A percentile compares a stretch with the other conserved stretches of the same genome.
Evolutionary conservation across 2,888 invertebrate genomes (phyloP).

Genomic region (Oscheius myriophilus): DNA sequence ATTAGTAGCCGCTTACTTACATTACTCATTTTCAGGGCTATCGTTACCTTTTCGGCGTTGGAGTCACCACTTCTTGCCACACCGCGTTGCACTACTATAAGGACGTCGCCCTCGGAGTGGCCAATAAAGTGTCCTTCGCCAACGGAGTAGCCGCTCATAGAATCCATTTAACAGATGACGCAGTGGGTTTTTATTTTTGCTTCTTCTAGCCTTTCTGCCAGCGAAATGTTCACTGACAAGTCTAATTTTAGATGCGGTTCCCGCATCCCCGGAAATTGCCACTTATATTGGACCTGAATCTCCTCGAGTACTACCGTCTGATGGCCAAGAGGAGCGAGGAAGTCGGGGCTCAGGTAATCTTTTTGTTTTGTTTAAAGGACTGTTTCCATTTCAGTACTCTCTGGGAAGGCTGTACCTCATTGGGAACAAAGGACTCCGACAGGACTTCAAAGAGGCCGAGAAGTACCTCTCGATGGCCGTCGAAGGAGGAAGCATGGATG

Average conservation of each 20-base stretch:
- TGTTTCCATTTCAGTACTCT: slow-evolving; percentile 79
- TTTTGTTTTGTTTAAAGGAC: not conserved
- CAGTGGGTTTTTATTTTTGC: slow-evolving; percentile 65
- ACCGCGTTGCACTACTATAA: slow-evolving; percentile 89
- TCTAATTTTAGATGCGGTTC: too few species aligned
- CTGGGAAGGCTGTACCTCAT: slow-evolving; percentile 96
- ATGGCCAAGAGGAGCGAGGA: slow-evolving; percentile 96
- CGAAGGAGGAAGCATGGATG: slow-evolving; percentile 92
- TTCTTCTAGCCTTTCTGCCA: too few species aligned
- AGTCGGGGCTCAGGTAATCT: slow-evolving; percentile 86
- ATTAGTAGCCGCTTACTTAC: too few species aligned
- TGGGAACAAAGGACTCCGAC: slow-evolving; percentile 92
- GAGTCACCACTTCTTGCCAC: slow-evolving; percentile 88
- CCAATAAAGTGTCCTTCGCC: slow-evolving; percentile 77
- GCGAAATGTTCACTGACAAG: too few species aligned
- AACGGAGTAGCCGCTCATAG: slow-evolving; percentile 86
- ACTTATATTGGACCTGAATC: slow-evolving; percentile 82
- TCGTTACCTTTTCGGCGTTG: slow-evolving; percentile 89
- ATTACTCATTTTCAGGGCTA: slow-evolving; percentile 78
- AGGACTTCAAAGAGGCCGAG: slow-evolving; percentile 78
- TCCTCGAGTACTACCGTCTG: slow-evolving; percentile 96
- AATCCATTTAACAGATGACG: slow-evolving; percentile 88
- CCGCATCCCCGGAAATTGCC: slow-evolving; percentile 84
- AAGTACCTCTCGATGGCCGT: slow-evolving; percentile 80
- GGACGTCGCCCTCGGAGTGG: slow-evolving; percentile 64